Conservation (phyloP, 37 sponge, comb jelly and placozoan species). For the Halisarca cf. caerulea region DNA sequence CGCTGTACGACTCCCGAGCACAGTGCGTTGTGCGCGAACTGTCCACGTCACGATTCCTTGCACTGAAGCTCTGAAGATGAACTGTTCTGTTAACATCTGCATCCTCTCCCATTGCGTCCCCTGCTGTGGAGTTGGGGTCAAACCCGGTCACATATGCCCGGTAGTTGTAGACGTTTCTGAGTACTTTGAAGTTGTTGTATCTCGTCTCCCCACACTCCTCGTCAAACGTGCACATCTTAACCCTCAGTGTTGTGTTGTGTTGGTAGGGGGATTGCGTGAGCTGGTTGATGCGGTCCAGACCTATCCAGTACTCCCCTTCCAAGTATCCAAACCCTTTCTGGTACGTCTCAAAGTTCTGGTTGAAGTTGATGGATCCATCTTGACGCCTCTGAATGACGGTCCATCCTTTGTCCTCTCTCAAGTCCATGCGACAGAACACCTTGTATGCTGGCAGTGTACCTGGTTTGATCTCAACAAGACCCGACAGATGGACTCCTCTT, state of each 20-base stretch:
- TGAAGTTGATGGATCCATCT: constrained; percentile 17
- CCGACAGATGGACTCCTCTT: not conserved
- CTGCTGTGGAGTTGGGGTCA: constrained; percentile 17
- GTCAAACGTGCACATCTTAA: constrained; percentile 28
- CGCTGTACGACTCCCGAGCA: not conserved
- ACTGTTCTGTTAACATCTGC: not conserved
- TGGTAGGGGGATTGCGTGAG: constrained; percentile 24
- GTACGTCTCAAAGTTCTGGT: not conserved
- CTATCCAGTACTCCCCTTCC: constrained; percentile 21
- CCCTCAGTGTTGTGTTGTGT: not conserved
- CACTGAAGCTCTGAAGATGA: constrained; percentile 15
- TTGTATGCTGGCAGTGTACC: constrained; percentile 4
- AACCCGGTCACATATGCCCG: not conserved
- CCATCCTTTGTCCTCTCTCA: not conserved
- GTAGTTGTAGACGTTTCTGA: not conserved
- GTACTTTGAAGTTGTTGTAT: constrained; percentile 28
- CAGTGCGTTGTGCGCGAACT: not conserved
- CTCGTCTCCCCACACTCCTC: constrained; percentile 19
- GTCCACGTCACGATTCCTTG: not conserved
- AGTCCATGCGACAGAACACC: constrained; percentile 22
- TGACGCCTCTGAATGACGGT: constrained; percentile 16
- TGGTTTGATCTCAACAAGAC: constrained; percentile 12
- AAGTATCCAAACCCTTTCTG: constrained; percentile 11
- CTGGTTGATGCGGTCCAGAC: constrained; percentile 20
- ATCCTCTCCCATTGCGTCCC: not conserved